Conservation (phyloP, 2,888 invertebrate genomes). For the Microctonus brassicae region DNA sequence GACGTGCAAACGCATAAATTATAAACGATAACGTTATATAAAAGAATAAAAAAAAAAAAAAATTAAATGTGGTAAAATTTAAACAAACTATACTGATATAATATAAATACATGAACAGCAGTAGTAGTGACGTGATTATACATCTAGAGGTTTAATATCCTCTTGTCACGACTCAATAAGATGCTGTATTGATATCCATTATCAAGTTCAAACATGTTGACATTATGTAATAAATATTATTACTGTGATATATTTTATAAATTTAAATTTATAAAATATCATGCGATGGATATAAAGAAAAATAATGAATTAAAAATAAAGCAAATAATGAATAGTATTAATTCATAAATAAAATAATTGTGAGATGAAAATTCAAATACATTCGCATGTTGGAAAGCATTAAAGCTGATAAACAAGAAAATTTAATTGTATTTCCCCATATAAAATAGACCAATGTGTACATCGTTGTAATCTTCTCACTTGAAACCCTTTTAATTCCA, state of each 20-base stretch:
- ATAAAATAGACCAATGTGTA: not conserved
- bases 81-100: not conserved
- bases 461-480: not conserved
- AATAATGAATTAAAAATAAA: too few species aligned
- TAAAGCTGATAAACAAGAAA: not conserved
- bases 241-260: not conserved
- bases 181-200: slow-evolving; percentile 9
- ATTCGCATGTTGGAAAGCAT: not conserved
- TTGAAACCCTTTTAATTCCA: not conserved
- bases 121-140: slow-evolving; percentile 16
- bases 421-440: not conserved
- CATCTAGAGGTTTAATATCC: slow-evolving; percentile 38
- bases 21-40: not conserved
- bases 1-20: slow-evolving; percentile 16
- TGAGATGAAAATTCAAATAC: not conserved
- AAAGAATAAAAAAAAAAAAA: too few species aligned
- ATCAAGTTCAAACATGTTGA: not conserved
- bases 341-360: too few species aligned
- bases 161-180: slow-evolving; percentile 36
- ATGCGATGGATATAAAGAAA: not conserved
- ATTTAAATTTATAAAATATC: not conserved
- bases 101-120: not conserved
- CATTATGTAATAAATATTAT: not conserved
- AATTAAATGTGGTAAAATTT: slow-evolving; percentile 20
- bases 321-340: too few species aligned